Conservation (phyloP, 2,113 vertebrate genomes). For the Climacteris rufus region DNA sequence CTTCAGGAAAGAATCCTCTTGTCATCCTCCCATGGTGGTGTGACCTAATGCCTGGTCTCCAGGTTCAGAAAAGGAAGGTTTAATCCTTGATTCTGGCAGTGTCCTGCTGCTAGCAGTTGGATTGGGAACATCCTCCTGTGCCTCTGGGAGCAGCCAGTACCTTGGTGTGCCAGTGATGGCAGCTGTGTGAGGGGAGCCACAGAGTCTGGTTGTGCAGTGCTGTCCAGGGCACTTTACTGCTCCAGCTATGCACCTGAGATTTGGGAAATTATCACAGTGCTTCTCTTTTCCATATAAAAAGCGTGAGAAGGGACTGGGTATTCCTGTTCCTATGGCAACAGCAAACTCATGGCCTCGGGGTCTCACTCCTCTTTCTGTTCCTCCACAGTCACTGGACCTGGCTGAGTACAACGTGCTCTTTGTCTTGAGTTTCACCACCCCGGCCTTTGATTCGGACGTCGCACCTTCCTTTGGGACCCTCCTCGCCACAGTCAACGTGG, state of each 20-base stretch:
- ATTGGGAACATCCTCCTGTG: not conserved
- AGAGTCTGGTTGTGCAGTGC: not conserved
- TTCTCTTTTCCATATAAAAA: not conserved
- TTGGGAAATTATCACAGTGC: not conserved
- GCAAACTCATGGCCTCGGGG: not conserved
- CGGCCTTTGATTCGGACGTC: conserved; percentile 92
- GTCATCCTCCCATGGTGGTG: not conserved
- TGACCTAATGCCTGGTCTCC: not conserved
- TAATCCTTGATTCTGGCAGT: not conserved
- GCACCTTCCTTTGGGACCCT: conserved; percentile 96
- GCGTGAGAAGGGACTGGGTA: fast-evolving
- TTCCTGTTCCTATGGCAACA: not conserved
- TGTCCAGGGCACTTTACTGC: not conserved
- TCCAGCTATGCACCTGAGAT: not conserved
- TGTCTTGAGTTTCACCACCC: conserved; percentile 91
- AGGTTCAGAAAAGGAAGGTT: not conserved
- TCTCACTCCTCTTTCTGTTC: not conserved
- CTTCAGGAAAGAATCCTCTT: not conserved
- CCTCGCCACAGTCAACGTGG: conserved; percentile 92
- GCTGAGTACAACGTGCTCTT: conserved; percentile 92
- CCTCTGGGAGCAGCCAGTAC: not conserved
- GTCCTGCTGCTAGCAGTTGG: not conserved
- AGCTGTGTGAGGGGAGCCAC: not conserved
- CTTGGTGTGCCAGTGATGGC: not conserved
- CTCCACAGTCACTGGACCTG: conserved; percentile 87